Evolutionary conservation across 2,888 invertebrate species (phyloP).

Genomic region (Dicyrtomina minuta): DNA sequence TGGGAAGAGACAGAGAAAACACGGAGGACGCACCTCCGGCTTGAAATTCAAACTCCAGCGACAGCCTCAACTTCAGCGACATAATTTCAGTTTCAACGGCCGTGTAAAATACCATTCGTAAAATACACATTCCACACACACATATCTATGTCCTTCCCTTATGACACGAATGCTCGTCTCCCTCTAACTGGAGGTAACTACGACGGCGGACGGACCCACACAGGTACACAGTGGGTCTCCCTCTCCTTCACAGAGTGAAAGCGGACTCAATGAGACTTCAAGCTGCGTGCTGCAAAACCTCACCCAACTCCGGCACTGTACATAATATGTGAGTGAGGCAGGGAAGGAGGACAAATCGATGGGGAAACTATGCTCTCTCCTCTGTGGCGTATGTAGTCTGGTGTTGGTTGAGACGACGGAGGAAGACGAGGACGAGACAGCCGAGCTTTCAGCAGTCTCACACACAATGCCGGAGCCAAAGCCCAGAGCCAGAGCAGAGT

Average conservation of each 20-base stretch:
- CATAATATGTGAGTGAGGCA: too few species aligned
- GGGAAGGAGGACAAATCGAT: slow-evolving; percentile 21
- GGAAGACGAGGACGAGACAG: background rate
- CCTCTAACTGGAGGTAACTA: background rate
- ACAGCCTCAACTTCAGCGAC: too few species aligned
- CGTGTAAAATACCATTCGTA: too few species aligned
- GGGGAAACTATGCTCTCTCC: background rate
- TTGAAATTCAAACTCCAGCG: too few species aligned
- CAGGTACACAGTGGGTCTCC: background rate
- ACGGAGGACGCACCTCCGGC: background rate
- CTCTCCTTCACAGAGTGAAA: background rate
- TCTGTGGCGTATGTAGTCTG: background rate
- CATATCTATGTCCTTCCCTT: background rate
- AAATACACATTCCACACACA: too few species aligned
- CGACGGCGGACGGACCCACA: too few species aligned
- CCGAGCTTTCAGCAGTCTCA: too few species aligned
- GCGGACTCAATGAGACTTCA: too few species aligned
- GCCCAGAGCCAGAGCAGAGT: background rate
- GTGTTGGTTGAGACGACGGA: too few species aligned
- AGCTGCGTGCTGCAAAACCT: too few species aligned
- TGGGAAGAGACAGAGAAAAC: slow-evolving; percentile 9
- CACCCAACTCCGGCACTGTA: too few species aligned
- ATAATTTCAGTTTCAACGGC: too few species aligned
- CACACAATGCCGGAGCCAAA: background rate
- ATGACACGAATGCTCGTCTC: background rate